Percentiles rank a stretch among this genome's conserved stretches.
Evolutionary conservation across 2,797 vertebrate genomes (phyloP).

Genomic region (Nyctalus aviator): DNA sequence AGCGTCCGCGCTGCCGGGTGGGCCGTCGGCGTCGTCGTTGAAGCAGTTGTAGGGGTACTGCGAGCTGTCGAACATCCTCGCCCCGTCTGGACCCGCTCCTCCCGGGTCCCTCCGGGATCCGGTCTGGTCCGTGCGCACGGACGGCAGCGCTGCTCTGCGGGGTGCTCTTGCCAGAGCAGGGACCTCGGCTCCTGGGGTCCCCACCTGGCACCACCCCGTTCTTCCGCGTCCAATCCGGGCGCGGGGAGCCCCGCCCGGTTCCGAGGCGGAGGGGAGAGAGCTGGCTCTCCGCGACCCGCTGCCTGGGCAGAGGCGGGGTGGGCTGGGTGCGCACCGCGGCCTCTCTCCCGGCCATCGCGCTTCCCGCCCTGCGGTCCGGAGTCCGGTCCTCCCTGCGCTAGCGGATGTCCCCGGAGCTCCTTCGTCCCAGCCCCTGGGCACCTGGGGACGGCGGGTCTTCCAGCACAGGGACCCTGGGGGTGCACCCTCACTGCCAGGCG

Average conservation of each 20-base stretch:
- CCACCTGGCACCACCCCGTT: conserved; percentile 50
- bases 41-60: conserved; percentile 99
- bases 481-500: not conserved
- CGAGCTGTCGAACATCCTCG: conserved; percentile 95
- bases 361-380: rapidly evolving
- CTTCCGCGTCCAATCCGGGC: conserved; percentile 74
- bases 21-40: conserved; percentile 97
- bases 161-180: not conserved
- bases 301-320: not conserved
- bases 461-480: rapidly evolving
- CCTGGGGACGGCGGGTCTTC: not conserved
- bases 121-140: not conserved
- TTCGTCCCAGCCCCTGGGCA: rapidly evolving
- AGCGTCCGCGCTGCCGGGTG: conserved; percentile 93
- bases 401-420: not conserved
- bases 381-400: not conserved
- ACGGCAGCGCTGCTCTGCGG: not conserved
- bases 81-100: not conserved
- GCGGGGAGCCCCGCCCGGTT: conserved; percentile 42
- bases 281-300: not conserved
- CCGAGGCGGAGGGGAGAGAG: not conserved
- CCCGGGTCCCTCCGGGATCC: not conserved
- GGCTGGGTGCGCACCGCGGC: not conserved
- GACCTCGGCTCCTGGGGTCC: conserved; percentile 54
- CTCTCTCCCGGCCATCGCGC: not conserved